Evolutionary conservation across 92 coral and sea anemone species (phyloP).

Genomic region (Bergia sp.): DNA sequence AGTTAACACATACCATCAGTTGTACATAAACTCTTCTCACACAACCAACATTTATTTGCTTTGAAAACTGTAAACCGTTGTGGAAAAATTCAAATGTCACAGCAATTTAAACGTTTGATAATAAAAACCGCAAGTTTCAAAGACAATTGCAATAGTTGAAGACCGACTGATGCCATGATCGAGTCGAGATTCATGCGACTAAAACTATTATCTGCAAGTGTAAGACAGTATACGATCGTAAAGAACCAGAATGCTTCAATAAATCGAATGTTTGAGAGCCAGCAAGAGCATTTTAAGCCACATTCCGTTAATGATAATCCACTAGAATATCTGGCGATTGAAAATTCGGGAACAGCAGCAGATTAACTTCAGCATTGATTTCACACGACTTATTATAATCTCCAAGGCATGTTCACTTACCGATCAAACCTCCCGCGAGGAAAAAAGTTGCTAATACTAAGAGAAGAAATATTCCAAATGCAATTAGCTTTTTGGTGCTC

Average conservation of each 20-base stretch:
- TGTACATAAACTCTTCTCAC: too few relatives aligned
- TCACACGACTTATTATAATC: background rate
- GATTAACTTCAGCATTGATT: background rate
- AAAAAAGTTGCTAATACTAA: slow-evolving; percentile 26
- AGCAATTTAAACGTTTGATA: too few relatives aligned
- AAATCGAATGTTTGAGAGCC: background rate
- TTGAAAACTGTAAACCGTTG: too few relatives aligned
- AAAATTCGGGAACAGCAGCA: slow-evolving; percentile 28
- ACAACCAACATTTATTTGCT: too few relatives aligned
- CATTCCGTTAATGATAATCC: background rate
- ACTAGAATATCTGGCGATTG: background rate
- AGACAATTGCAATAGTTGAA: too few relatives aligned
- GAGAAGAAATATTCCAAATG: slow-evolving; percentile 28
- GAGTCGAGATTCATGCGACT: background rate
- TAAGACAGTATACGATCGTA: background rate
- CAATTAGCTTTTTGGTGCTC: slow-evolving; percentile 38
- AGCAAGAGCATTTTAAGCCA: background rate
- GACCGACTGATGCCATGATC: background rate
- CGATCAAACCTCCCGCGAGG: slow-evolving; percentile 28
- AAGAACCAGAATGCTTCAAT: background rate
- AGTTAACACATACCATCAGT: background rate
- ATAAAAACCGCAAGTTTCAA: background rate
- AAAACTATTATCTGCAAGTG: background rate
- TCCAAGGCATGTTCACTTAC: slow-evolving; percentile 9
- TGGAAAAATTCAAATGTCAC: background rate